Percentiles rank a stretch among this genome's conserved stretches.
These are phyloP conservation scores for Helostoma temminkii DNA, from an alignment of 2,797 vertebrate genomes.

Conservation along the genomic window DNA sequence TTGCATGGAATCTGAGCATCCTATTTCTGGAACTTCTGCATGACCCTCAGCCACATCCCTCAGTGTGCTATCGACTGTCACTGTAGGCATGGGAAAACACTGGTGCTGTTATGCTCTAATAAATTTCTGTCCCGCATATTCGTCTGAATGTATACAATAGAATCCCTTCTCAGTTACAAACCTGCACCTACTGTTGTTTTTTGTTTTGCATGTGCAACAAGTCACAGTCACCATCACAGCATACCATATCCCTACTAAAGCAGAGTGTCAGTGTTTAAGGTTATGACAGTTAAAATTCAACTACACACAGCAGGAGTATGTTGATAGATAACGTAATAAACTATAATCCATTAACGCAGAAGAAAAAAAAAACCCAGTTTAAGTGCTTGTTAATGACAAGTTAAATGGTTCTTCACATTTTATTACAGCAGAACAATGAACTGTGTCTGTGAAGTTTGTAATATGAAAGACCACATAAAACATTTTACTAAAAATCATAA, in stretches of 20 bases:
- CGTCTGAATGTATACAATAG: conserved; percentile 20
- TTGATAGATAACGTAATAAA: neutral
- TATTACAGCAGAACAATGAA: neutral
- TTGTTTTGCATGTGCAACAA: conserved; percentile 25
- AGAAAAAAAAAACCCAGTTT: neutral
- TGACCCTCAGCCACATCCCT: conserved; percentile 33
- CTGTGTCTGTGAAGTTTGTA: neutral
- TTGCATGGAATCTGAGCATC: conserved; percentile 64
- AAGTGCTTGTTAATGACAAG: neutral
- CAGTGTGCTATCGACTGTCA: neutral
- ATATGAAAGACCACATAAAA: neutral
- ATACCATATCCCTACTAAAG: neutral
- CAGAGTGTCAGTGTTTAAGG: no score
- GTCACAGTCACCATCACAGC: conserved; percentile 43
- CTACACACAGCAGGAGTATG: no score
- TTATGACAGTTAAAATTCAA: no score
- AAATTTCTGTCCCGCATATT: conserved; percentile 37
- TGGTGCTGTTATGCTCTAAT: conserved; percentile 25
- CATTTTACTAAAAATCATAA: neutral
- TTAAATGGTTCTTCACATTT: neutral
- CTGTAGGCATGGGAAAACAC: conserved; percentile 24
- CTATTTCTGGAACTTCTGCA: conserved; percentile 52
- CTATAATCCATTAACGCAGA: neutral
- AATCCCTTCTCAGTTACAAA: conserved; percentile 27
- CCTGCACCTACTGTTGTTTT: conserved; percentile 28